Evolutionary conservation across 2,797 vertebrate genomes (phyloP), one percentile per base, ranked within the genome.

Genomic region (Pseudomugil gertrudae): DNA sequence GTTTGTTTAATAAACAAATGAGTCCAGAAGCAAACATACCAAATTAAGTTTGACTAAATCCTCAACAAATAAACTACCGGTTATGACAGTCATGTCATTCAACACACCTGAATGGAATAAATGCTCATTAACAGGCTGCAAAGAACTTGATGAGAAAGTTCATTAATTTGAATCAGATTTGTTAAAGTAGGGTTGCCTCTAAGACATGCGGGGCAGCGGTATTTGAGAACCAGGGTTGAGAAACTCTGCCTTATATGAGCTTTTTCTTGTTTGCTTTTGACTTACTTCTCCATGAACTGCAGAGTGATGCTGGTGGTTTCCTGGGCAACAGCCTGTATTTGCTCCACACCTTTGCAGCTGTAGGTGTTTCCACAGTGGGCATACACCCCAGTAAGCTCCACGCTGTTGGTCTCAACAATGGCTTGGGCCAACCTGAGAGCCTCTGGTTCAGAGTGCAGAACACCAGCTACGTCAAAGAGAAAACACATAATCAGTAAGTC

Each of bases 291-390:
- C 92, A 95, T 89, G 13, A 96, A 96, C 61, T 84, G 24, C 64
- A 95, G 74, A 1, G 85, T 89, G 2, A 90, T 43, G 1, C 4
- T 59, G 5, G 94, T 92, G 43, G 95, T 95, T 80, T 91, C 88
- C 71, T 91, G 81, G 30, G 95, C 95, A 0, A 94, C 79, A 0
- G 78, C 80, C 73, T 94, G 94, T 75, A 95, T 83, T 65, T 94
- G 89, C 2, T 87, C 54, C 55, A 83, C 80, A 21, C 94, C 93
- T 5, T 57, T 81, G 70, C 94, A 95, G 83, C 62, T 33, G 17
- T 96, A 96, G 36, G 92, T 92, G 90, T 96, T 94, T 57, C 95
- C 96, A 27, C 95, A 96, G 85, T 96, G 95, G 2, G 93, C 93
- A 0, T 96, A 96, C 35, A 96, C 82, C 15, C 95, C 95, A 0